Percentiles rank a stretch among this genome's conserved stretches.
Evolutionary conservation across 2,113 vertebrate genomes (phyloP).

Genomic region (Erinaceus europaeus): DNA sequence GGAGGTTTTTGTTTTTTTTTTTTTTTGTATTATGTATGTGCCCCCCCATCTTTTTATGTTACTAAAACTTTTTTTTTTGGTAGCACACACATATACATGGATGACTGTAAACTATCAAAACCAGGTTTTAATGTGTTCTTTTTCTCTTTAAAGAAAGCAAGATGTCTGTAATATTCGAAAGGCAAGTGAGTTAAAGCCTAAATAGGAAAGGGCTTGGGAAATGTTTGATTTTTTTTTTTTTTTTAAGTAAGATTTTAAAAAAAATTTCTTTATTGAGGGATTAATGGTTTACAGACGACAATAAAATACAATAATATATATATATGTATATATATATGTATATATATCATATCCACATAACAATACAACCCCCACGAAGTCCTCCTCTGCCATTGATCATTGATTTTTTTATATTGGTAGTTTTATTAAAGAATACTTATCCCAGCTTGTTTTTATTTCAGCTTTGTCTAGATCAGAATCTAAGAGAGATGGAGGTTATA

Average conservation of each 20-base stretch:
- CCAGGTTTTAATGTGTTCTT: neutral
- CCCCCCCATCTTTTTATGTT: no score
- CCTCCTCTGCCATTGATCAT: no score
- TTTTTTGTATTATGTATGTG: no score
- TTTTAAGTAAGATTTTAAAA: no score
- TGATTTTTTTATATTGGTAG: no score
- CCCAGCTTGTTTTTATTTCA: slow-evolving; percentile 86
- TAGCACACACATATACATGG: neutral
- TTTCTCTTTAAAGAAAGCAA: slow-evolving; percentile 26
- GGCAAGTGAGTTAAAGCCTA: neutral
- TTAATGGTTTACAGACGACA: no score
- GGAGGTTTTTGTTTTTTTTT: no score
- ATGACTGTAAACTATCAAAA: neutral
- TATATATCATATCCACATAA: no score
- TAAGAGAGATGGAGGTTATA: slow-evolving; percentile 95
- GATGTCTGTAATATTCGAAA: slow-evolving; percentile 27
- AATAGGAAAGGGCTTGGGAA: slow-evolving; percentile 10
- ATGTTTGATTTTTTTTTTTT: slow-evolving; percentile 58
- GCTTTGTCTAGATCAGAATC: slow-evolving; percentile 93
- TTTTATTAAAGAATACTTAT: slow-evolving; percentile 77
- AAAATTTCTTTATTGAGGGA: no score
- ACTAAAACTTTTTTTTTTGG: neutral
- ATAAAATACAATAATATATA: no score
- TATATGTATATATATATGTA: no score
- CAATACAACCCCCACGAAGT: no score